Percentiles rank a stretch among this genome's conserved stretches.
phyloP scores from a whole-genome alignment of 2,113 vertebrate species.

The Plecotus auritus region DNA sequence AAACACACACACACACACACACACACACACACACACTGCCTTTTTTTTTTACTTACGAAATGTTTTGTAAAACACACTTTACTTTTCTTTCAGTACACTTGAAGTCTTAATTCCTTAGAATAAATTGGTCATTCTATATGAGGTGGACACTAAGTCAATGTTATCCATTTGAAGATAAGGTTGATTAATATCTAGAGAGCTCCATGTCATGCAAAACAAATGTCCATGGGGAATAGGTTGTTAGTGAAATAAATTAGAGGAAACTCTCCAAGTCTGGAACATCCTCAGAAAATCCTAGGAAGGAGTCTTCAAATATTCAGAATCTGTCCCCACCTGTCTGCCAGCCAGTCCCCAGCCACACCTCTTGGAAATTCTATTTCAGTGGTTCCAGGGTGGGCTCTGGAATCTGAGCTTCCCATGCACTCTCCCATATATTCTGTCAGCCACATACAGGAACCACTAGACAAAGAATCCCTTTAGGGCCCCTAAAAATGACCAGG shows the following conservation, averaged over 20 bases:
- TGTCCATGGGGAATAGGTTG: slow-evolving; percentile 22
- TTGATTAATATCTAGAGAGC: slow-evolving; percentile 66
- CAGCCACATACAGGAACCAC: neutral
- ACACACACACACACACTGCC: neutral
- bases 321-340: neutral
- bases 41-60: neutral
- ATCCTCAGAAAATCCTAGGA: neutral
- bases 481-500: neutral
- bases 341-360: neutral
- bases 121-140: slow-evolving; percentile 30
- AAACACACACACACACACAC: neutral
- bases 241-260: slow-evolving; percentile 26
- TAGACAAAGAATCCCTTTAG: neutral
- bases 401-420: neutral
- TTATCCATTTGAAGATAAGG: slow-evolving; percentile 57
- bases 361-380: neutral
- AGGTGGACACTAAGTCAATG: slow-evolving; percentile 31
- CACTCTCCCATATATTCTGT: neutral
- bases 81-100: neutral
- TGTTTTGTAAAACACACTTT: neutral
- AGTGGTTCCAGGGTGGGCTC: neutral
- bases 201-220: slow-evolving; percentile 28
- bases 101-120: slow-evolving; percentile 39
- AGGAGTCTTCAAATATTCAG: neutral
- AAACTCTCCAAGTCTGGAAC: neutral